These are phyloP conservation scores for Lottia scabra DNA, from an alignment of 2,888 invertebrate genomes.

Conservation along the genomic window DNA sequence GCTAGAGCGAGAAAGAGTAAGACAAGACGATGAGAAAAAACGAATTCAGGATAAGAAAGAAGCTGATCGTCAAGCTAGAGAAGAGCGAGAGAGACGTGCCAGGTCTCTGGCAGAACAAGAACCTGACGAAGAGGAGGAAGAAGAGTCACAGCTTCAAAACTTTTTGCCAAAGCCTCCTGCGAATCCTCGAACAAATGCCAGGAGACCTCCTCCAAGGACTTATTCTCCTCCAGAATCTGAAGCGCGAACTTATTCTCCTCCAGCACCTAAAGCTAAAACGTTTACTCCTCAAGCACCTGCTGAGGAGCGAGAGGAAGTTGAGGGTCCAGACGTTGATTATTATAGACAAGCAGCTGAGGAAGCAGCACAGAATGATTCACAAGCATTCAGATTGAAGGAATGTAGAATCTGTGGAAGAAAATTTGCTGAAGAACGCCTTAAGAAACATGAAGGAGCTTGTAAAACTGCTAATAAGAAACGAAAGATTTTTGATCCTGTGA, in stretches of 20 bases:
- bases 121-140: background rate
- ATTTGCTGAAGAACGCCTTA: conserved; percentile 82
- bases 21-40: background rate
- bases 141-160: background rate
- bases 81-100: background rate
- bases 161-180: background rate
- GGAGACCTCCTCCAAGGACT: background rate
- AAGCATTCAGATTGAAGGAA: conserved; percentile 66
- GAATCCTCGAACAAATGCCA: background rate
- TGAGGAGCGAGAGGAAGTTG: background rate
- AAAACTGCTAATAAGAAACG: conserved; percentile 56
- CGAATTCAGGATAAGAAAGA: background rate
- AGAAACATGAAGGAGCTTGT: conserved; percentile 61
- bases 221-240: background rate
- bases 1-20: background rate
- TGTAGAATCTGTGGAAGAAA: conserved; percentile 84
- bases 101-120: background rate
- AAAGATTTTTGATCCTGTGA: conserved; percentile 62
- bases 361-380: conserved; percentile 36
- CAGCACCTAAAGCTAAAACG: too few relatives aligned
- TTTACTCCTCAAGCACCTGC: too few relatives aligned
- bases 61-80: background rate
- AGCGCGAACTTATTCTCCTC: too few relatives aligned
- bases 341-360: conserved; percentile 38
- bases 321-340: conserved; percentile 17